Base-by-base conservation (phyloP, 2,113 vertebrate genomes). In the Ascaphus truei region DNA sequence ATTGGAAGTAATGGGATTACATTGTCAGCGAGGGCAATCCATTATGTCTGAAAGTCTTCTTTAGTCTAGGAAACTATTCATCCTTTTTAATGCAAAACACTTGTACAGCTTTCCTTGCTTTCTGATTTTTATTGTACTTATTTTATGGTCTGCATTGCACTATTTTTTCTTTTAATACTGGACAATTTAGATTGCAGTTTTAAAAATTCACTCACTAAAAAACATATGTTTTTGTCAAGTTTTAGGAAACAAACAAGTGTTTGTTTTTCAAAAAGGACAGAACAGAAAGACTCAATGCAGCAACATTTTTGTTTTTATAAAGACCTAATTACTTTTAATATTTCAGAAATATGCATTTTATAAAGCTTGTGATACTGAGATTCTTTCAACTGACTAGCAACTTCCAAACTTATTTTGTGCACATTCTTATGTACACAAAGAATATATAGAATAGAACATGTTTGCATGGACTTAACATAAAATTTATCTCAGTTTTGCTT, bases 141-240 rank as follows among this genome's bases (percentile, higher is more conserved):
- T 81, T 60, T 80, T 82, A 77, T 73, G 60, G 20, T 73, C 66
- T 39, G 31, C 25, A 72, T 33, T 59, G 41, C 53, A 72, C 43
- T 78, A 25, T 51, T 65, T 15, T 79, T 80, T 68, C 45, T 62
- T 79, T 51, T 74, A 81, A 83, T 82, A 63, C 59, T 58, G 45
- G 73, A 48, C 80, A 81, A 83, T 82, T 66, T 74, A 83, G 52
- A 45, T 76, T 69, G 68, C 75, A 78, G 76, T 86, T 81, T 82
- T 83, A 60, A 83, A 83, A 83, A 60, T 76, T 81, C 86, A 77
- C 73, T 85, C 85, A 78, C 77, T 56, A 20, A 75, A 75, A 84
- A 76, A 81, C 80, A 82, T 83, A 79, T 52, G 30, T 72, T 63
- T 80, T 76, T 77, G 73, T 76, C 68, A 36, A 15, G 84, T 75